Conservation (phyloP, 2,888 invertebrate genomes). For the Campaea margaritaria region DNA sequence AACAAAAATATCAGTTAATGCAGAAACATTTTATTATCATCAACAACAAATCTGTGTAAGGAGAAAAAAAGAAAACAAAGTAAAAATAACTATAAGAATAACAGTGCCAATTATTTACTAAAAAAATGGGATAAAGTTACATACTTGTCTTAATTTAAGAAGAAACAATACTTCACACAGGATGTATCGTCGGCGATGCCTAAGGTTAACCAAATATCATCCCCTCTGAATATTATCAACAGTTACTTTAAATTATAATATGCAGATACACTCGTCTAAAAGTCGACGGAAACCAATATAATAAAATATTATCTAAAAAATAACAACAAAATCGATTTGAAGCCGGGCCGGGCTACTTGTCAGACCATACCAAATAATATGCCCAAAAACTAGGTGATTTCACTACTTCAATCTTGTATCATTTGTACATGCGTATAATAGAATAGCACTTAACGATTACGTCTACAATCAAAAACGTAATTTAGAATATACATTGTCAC, state of each 20-base stretch:
- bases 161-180: slow-evolving; percentile 43
- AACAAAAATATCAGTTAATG: slow-evolving; percentile 66
- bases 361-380: slow-evolving; percentile 2
- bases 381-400: slow-evolving; percentile 71
- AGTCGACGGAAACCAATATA: slow-evolving; percentile 71
- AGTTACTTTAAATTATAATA: slow-evolving; percentile 63
- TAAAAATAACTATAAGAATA: slow-evolving; percentile 76
- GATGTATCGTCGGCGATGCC: slow-evolving; percentile 41
- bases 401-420: slow-evolving; percentile 74
- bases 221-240: slow-evolving; percentile 58
- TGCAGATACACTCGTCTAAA: slow-evolving; percentile 68
- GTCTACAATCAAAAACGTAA: slow-evolving; percentile 69
- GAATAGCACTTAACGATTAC: slow-evolving; percentile 73
- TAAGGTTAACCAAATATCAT: slow-evolving; percentile 47
- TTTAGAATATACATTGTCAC: slow-evolving; percentile 63
- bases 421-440: slow-evolving; percentile 79
- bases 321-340: slow-evolving; percentile 72
- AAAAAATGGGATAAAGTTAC: slow-evolving; percentile 57
- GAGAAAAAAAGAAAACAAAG: slow-evolving; percentile 64
- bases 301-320: slow-evolving; percentile 80
- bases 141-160: slow-evolving; percentile 49
- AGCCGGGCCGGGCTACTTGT: slow-evolving; percentile 47
- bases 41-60: slow-evolving; percentile 72
- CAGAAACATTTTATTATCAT: slow-evolving; percentile 76
- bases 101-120: slow-evolving; percentile 80